A percentile compares a stretch with the other conserved stretches of the same genome.
These are phyloP conservation scores for Pelagia noctiluca DNA, from an alignment of 30 jellyfish, hydroid and myxozoan species.

Conservation along the genomic window DNA sequence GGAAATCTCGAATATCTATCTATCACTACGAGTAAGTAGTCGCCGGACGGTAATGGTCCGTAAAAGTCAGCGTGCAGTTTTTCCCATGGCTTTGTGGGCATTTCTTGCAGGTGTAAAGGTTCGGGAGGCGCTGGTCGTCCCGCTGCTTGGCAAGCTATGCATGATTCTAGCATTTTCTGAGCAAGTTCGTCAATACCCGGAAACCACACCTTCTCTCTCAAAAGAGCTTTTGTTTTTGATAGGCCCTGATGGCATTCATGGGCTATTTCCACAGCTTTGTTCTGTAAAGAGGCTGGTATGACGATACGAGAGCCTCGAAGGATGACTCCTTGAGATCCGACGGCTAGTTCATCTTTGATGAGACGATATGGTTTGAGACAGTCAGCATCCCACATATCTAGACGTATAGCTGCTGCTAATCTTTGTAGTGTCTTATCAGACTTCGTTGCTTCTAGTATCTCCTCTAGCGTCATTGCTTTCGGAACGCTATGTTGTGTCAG, in stretches of 20 bases:
- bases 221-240: constrained; percentile 35
- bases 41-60: constrained; percentile 29
- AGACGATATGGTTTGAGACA: background rate
- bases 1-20: no score
- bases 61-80: constrained; percentile 10
- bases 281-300: constrained; percentile 32
- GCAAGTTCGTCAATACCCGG: constrained; percentile 37
- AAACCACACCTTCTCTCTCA: constrained; percentile 45
- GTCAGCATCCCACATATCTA: no score
- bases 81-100: constrained; percentile 39
- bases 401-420: no score
- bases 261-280: constrained; percentile 41
- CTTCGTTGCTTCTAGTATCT: no score
- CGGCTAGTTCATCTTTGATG: constrained; percentile 6
- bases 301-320: constrained; percentile 22
- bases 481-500: no score
- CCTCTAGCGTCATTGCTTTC: no score
- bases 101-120: constrained; percentile 11
- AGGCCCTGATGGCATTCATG: constrained; percentile 46
- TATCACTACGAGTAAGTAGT: constrained; percentile 33
- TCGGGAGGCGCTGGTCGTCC: constrained; percentile 19
- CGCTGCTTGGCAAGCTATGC: constrained; percentile 37
- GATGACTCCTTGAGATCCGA: background rate
- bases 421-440: no score
- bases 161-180: constrained; percentile 9